Evolutionary conservation across 2,888 invertebrate genomes (phyloP), one percentile per base, ranked within the genome.

Genomic region (Ormyrus rosae): DNA sequence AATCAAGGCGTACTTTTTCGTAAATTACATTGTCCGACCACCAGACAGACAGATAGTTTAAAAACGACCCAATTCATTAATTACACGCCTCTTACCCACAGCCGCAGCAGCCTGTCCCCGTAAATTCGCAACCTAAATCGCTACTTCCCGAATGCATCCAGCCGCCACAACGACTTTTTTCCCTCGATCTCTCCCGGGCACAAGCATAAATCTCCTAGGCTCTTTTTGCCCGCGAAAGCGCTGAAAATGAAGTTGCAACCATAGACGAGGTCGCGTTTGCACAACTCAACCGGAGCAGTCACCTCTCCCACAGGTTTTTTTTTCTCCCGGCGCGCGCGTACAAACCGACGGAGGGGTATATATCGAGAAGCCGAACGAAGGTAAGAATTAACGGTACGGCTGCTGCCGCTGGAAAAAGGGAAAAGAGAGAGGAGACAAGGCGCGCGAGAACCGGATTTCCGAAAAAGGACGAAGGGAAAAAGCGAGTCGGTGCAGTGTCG

Each of bases 381-480:
- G 45, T 13, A 60, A 78, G 71, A 72, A 71, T 78, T 71, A 65
- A 71, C 70, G 77, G 77, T 61, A 51, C 61, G 67, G 11, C 51
- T 4, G 34, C 34, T 34, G 34, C 19, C 19, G 19, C 34, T 34
- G 34, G 34, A 34, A 34, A 34, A 34, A 34, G 34, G 34, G 34
- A 34, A 34, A 34, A 34, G 34, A 34, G 34, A 34, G 34, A 34
- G 34, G 34, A 34, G 34, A 34, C 34, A 34, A 56, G 55, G 53
- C 55, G 73, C 65, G 58, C 70, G 75, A 81, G 80, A 86, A 84
- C 86, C 86, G 87, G 87, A 88, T 89, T 88, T 89, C 88, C 89
- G 86, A 87, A 89, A 89, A 90, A 88, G 89, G 90, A 84, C 86
- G 88, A 88, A 78, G 83, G 67, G 71, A 67, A 71, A 70, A 70